Base-by-base conservation (phyloP, 2,888 invertebrate species). In the Rhabditophanes sp. region DNA sequence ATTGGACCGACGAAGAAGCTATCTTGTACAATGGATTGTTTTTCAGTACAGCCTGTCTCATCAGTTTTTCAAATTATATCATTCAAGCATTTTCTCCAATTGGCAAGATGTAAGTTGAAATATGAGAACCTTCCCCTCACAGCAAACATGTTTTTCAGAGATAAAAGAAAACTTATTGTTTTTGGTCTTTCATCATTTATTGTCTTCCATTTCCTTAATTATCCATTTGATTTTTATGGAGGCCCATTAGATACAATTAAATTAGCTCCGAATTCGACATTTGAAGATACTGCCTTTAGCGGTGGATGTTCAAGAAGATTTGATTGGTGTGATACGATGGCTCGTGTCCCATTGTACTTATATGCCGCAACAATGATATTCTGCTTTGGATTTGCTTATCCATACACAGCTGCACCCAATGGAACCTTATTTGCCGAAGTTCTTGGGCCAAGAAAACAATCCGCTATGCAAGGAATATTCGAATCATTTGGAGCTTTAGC, bases 21-120 rank as follows among this genome's bases (percentile, higher is more conserved):
- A 60, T 65, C 1, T 37, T 59, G n/a, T 57, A 64, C 32, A 50
- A 53, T 24, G 66, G 66, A 5, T 41, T 65, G 2, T 51, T 62
- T 12, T 43, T 64, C n/a, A 62, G 56, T 6, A 44, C 22, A 4
- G 24, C 32, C 4, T 32, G 32, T n/a, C 15, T 21, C 19, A 23
- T 32, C 12, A 32, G 23, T 12, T 25, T 23, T 12, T 21, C 32
- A 3, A 23, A 25, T 19, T 32, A 32, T 18, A 19, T 32, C 16
- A 24, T 30, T 6, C 22, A 23, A 8, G 30, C 30, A 11, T 48
- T 48, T 30, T 46, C 48, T 14, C 48, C 48, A 0, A 23, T 48
- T 4, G 44, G 42, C 35, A 44, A 12, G 27, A 19, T 22, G 48
- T 30, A 20, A 20, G 30, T 7, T 3, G 9, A 8, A n/a, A 27